Evolutionary conservation across 2,113 vertebrate species (phyloP).

Genomic region (Plectropomus leopardus): DNA sequence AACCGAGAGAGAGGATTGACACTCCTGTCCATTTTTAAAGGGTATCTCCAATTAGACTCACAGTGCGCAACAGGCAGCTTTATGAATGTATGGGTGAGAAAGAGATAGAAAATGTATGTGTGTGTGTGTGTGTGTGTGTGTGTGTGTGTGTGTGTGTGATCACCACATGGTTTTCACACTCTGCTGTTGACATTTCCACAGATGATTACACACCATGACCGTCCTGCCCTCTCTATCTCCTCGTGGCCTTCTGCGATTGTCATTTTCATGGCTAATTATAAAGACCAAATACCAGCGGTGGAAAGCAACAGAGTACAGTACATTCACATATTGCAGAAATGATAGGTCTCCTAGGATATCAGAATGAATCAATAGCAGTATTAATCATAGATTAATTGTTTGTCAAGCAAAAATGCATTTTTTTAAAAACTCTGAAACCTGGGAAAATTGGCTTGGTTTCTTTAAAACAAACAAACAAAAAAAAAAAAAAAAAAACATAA

Average conservation of each 20-base stretch:
- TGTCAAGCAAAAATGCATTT: conserved; percentile 3
- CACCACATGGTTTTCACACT: conserved; percentile 1
- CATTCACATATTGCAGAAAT: not conserved
- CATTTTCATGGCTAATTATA: conserved; percentile 38
- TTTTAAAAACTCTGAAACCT: no score
- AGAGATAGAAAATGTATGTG: not conserved
- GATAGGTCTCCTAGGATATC: not conserved
- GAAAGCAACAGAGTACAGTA: not conserved
- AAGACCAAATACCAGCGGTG: conserved; percentile 18
- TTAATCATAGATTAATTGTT: not conserved
- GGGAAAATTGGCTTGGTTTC: no score
- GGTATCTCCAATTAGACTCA: conserved; percentile 20
- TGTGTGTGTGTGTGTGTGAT: not conserved
- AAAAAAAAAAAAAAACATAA: no score
- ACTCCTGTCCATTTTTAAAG: not conserved
- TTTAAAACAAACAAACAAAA: no score
- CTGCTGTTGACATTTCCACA: conserved; percentile 46
- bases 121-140: not conserved
- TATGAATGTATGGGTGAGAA: not conserved
- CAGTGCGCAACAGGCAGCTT: not conserved
- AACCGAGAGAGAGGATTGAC: not conserved
- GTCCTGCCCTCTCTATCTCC: not conserved
- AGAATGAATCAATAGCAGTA: not conserved
- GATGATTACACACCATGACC: conserved; percentile 24
- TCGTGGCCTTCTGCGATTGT: not conserved